Evolutionary conservation across 2,113 vertebrate species (phyloP).

Genomic region (Pluvianellus socialis): DNA sequence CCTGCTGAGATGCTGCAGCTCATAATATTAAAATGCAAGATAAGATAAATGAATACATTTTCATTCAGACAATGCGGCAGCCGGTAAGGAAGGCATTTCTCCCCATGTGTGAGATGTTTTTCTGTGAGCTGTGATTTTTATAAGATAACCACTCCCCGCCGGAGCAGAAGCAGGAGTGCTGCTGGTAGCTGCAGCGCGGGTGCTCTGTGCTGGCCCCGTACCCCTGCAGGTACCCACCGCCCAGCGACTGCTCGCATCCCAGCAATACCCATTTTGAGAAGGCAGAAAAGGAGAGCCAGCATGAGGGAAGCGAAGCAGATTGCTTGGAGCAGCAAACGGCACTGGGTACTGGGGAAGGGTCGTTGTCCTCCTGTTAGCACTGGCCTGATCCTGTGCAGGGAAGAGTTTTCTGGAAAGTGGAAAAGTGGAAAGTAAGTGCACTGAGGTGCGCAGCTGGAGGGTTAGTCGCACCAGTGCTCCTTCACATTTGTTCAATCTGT

Average conservation of each 20-base stretch:
- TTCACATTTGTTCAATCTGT: background rate
- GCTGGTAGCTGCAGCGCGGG: background rate
- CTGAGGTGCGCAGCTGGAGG: background rate
- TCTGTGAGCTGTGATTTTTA: background rate
- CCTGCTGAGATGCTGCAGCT: background rate
- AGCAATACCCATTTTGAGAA: background rate
- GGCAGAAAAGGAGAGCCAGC: background rate
- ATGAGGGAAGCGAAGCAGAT: background rate
- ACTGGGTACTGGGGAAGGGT: background rate
- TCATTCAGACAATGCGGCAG: background rate
- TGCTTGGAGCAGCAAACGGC: background rate
- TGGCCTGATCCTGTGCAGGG: background rate
- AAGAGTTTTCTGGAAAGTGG: background rate
- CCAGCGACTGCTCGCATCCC: background rate
- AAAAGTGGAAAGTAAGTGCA: background rate
- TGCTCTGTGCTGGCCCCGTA: background rate
- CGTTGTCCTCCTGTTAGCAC: background rate
- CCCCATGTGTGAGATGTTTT: background rate
- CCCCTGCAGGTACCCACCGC: accelerated
- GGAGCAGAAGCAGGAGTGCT: background rate
- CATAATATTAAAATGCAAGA: background rate
- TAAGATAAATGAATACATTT: background rate
- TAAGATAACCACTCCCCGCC: background rate
- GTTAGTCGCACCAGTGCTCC: accelerated
- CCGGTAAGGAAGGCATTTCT: background rate